phyloP scores from a whole-genome alignment of 2,113 vertebrate genomes.

The Corynorhinus townsendii region DNA sequence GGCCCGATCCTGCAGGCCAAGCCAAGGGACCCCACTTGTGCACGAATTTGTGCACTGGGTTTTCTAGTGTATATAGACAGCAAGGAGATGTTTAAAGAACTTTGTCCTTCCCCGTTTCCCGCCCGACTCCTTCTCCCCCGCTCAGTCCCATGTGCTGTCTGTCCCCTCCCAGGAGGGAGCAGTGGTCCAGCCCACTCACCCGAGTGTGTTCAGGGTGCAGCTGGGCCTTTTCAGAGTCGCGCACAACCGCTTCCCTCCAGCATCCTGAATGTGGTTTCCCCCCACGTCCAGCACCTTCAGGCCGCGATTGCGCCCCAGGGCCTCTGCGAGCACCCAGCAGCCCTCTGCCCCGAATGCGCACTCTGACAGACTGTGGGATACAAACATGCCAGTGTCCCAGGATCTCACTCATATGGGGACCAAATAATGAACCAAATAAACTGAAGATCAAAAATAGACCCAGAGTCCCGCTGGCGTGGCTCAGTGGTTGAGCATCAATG shows the following conservation, averaged over 20 bases:
- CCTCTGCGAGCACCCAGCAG: neutral
- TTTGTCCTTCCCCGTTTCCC: neutral
- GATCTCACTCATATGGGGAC: no score
- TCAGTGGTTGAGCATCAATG: no score
- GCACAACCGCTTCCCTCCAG: neutral
- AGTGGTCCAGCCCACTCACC: neutral
- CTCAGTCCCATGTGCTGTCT: rapidly evolving
- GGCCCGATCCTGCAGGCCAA: no score
- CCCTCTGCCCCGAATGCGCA: neutral
- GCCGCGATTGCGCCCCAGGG: neutral
- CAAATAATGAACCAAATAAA: no score
- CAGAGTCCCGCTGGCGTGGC: no score
- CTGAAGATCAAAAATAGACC: no score
- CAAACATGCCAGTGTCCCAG: rapidly evolving
- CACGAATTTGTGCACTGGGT: no score
- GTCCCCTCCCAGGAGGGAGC: neutral
- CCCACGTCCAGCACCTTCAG: neutral
- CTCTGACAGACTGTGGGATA: neutral
- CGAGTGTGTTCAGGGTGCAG: neutral
- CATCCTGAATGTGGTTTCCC: neutral
- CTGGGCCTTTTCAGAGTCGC: neutral
- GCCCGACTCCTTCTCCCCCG: no score
- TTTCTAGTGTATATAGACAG: no score
- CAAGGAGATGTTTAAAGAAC: neutral
- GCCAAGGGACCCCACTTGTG: no score